These are phyloP conservation scores for Netelia melanura DNA, from an alignment of 2,888 invertebrate genomes.

Conservation along the genomic window DNA sequence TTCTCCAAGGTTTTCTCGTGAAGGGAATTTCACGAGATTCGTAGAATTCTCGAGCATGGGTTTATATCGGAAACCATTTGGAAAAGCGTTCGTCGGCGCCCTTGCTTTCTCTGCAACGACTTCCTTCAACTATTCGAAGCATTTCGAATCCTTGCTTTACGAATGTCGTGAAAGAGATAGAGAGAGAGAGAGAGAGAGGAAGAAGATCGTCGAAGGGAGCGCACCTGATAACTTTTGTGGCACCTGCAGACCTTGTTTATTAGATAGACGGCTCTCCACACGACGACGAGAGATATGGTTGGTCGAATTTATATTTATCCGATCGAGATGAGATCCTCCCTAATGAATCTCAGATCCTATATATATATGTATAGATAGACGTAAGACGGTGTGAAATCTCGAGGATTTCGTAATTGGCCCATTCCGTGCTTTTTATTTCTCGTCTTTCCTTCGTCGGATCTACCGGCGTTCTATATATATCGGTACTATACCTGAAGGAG, in stretches of 20 bases:
- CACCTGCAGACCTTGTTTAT: conserved; percentile 65
- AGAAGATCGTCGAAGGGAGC: conserved; percentile 52
- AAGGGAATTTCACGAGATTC: conserved; percentile 43
- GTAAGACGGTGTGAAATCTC: conserved; percentile 79
- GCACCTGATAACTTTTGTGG: conserved; percentile 63
- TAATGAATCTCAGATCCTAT: conserved; percentile 77
- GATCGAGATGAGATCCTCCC: conserved; percentile 71
- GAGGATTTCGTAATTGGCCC: conserved; percentile 81
- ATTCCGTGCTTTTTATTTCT: conserved; percentile 71
- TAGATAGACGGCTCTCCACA: conserved; percentile 42
- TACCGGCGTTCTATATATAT: conserved; percentile 11
- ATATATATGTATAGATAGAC: conserved; percentile 30
- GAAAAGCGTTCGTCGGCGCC: conserved; percentile 39
- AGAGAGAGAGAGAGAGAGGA: not conserved
- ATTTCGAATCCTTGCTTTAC: conserved; percentile 28
- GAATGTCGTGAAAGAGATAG: conserved; percentile 21
- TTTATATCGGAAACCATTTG: conserved; percentile 52
- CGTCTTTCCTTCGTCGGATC: conserved; percentile 39
- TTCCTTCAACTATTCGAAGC: conserved; percentile 51
- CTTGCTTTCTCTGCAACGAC: conserved; percentile 26
- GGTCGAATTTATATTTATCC: conserved; percentile 76
- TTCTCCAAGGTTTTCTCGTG: conserved; percentile 39
- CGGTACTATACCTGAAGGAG: not conserved
- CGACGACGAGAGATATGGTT: conserved; percentile 43
- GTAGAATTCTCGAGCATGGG: conserved; percentile 46